Conservation (phyloP, 2,797 vertebrate genomes). For the Mus minutoides region DNA sequence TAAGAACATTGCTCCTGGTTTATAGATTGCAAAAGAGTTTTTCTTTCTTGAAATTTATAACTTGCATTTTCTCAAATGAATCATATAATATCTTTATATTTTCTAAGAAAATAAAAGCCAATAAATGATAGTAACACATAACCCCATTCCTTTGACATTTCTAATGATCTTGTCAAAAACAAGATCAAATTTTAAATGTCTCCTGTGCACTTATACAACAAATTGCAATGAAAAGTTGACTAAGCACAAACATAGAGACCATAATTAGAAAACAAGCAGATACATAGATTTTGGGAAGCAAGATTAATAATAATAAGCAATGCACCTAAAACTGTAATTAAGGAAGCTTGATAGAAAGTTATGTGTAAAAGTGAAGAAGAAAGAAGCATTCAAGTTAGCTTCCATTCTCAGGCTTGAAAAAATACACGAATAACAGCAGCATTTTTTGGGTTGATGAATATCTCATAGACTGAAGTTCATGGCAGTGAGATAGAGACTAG, state of each 20-base stretch:
- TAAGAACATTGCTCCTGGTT: background rate
- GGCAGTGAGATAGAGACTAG: background rate
- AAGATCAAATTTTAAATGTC: background rate
- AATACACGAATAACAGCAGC: background rate
- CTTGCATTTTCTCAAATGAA: background rate
- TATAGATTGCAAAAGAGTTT: slow-evolving; percentile 8
- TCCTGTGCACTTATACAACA: background rate
- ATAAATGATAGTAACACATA: background rate
- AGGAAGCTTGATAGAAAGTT: background rate
- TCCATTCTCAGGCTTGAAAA: slow-evolving; percentile 6
- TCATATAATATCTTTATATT: background rate
- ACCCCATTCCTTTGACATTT: background rate
- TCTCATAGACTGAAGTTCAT: background rate
- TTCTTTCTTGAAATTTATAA: slow-evolving; percentile 24
- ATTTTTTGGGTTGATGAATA: slow-evolving; percentile 4
- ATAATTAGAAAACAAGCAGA: background rate
- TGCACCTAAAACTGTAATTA: background rate
- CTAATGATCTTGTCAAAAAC: background rate
- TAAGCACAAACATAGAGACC: background rate
- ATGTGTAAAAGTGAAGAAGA: background rate
- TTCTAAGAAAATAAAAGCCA: slow-evolving; percentile 13
- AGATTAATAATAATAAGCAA: slow-evolving; percentile 15
- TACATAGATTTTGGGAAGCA: background rate
- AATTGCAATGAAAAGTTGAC: background rate
- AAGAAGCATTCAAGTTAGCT: background rate